phyloP scores from a whole-genome alignment of 1,140 invertebrate genomes.

The Drosophila setifemur region DNA sequence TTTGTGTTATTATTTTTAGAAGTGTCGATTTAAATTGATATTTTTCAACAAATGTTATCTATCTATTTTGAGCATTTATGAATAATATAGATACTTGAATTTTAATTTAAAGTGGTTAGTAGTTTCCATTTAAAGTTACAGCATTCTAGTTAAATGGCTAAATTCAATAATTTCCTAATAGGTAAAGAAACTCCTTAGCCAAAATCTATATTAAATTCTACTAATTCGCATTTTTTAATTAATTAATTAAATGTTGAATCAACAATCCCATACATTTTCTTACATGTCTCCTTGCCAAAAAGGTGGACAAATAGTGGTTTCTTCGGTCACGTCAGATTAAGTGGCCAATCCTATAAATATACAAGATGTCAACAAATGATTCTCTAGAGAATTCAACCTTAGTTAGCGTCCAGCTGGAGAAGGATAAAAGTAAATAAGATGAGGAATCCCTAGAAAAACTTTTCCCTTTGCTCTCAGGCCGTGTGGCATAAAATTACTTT shows the following conservation, averaged over 20 bases:
- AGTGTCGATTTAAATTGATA: too few species aligned
- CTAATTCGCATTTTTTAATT: too few species aligned
- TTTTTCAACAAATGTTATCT: too few species aligned
- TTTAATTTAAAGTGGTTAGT: too few species aligned
- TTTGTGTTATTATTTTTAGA: background rate
- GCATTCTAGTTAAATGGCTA: too few species aligned
- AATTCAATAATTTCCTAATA: too few species aligned
- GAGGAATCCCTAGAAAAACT: constrained; percentile 10
- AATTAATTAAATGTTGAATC: background rate
- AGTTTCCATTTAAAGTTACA: too few species aligned
- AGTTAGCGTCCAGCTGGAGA: background rate
- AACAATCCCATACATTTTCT: background rate
- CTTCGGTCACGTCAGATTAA: background rate
- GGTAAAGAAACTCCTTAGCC: too few species aligned
- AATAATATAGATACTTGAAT: too few species aligned
- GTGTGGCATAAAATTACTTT: constrained; percentile 1
- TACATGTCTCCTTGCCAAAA: constrained; percentile 3
- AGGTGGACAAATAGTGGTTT: background rate
- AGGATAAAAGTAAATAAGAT: background rate
- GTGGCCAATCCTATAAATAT: background rate
- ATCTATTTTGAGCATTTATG: too few species aligned
- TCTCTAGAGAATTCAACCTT: constrained; percentile 1
- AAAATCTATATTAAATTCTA: too few species aligned
- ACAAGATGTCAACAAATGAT: background rate
- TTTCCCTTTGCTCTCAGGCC: background rate